Evolutionary conservation across 2,888 invertebrate species (phyloP).

Genomic region (Priocnemis perturbator): DNA sequence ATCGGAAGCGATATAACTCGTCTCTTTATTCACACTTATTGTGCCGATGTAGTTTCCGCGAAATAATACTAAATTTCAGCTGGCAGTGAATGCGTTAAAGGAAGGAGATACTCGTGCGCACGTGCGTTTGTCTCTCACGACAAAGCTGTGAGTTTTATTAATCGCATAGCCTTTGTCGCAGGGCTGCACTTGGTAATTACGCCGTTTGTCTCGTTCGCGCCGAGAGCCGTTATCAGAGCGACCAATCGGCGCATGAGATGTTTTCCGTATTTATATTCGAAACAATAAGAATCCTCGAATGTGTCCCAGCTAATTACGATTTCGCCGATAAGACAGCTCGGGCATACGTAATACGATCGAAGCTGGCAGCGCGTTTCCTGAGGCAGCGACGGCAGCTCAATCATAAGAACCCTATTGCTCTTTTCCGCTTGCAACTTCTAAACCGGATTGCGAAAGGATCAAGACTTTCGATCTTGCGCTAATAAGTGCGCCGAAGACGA

Average conservation of each 20-base stretch:
- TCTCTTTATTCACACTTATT: no score
- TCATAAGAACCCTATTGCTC: no score
- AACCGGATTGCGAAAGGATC: no score
- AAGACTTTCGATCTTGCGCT: no score
- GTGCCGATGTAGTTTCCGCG: no score
- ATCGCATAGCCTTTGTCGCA: not conserved
- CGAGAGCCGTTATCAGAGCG: not conserved
- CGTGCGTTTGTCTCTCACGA: not conserved
- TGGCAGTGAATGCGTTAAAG: no score
- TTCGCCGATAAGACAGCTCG: not conserved
- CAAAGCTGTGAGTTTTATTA: not conserved
- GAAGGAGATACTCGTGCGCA: not conserved
- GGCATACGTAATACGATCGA: not conserved
- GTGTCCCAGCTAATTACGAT: conserved; percentile 5
- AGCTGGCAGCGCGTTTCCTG: no score
- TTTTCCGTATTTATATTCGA: not conserved
- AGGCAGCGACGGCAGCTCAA: no score
- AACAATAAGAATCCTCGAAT: not conserved
- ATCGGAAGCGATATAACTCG: no score
- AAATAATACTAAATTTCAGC: no score
- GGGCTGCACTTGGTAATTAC: not conserved
- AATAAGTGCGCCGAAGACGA: no score
- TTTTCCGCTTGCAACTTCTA: no score
- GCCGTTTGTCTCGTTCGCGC: conserved; percentile 3
- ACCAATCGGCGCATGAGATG: not conserved